These are phyloP conservation scores for Odontesthes bonariensis DNA, from an alignment of 2,113 vertebrate genomes.

Conservation along the genomic window DNA sequence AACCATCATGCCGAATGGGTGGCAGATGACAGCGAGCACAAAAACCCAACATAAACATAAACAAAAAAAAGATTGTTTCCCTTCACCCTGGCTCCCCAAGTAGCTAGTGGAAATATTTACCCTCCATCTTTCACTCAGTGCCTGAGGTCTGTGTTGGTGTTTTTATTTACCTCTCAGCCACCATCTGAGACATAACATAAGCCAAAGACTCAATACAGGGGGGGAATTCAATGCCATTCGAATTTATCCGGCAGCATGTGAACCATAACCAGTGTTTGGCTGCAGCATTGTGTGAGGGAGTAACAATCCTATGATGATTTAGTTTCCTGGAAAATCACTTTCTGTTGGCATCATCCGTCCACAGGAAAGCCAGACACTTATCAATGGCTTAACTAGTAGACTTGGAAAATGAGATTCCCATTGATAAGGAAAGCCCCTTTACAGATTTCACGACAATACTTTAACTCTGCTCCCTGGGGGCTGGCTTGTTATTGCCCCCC, in stretches of 20 bases:
- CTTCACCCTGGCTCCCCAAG: conserved; percentile 50
- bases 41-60: conserved; percentile 41
- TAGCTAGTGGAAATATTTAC: conserved; percentile 73
- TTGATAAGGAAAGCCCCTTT: conserved; percentile 56
- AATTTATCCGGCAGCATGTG: conserved; percentile 35
- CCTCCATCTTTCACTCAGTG: conserved; percentile 41
- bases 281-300: conserved; percentile 16
- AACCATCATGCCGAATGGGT: conserved; percentile 20
- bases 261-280: conserved; percentile 29
- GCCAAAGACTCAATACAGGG: conserved; percentile 40
- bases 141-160: conserved; percentile 49
- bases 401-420: conserved; percentile 49
- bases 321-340: conserved; percentile 54
- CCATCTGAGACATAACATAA: conserved; percentile 42
- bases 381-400: conserved; percentile 47
- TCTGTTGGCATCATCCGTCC: conserved; percentile 46
- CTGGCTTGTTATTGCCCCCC: too few relatives aligned
- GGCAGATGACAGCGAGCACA: conserved; percentile 43
- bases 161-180: conserved; percentile 64
- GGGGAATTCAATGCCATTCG: conserved; percentile 34
- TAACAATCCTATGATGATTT: background rate
- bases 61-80: conserved; percentile 39
- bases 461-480: conserved; percentile 28
- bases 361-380: conserved; percentile 41
- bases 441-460: conserved; percentile 45